phyloP scores from a whole-genome alignment of 2,888 invertebrate species.

The Lycaena phlaeas region DNA sequence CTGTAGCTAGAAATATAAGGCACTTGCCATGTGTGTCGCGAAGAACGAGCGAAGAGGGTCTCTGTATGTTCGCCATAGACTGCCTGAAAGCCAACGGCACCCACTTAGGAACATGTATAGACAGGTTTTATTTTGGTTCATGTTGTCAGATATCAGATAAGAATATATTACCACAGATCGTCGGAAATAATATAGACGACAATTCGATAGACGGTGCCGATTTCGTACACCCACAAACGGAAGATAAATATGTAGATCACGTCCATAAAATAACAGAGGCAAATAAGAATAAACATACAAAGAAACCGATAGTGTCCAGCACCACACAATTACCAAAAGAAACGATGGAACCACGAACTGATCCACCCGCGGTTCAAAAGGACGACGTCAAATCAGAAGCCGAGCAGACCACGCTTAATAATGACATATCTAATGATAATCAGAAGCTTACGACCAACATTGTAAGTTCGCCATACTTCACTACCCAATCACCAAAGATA shows the following conservation, averaged over 20 bases:
- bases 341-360: neutral
- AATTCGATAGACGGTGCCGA: constrained; percentile 69
- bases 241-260: constrained; percentile 37
- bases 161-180: constrained; percentile 62
- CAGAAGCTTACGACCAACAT: constrained; percentile 33
- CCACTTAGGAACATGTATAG: constrained; percentile 93
- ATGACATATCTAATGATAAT: constrained; percentile 38
- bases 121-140: constrained; percentile 94
- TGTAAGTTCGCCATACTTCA: constrained; percentile 30
- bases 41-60: constrained; percentile 83
- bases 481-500: constrained; percentile 30
- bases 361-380: constrained; percentile 11
- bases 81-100: constrained; percentile 93
- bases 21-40: constrained; percentile 90
- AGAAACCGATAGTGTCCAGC: too few species aligned
- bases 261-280: constrained; percentile 29
- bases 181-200: constrained; percentile 76
- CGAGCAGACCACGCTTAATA: constrained; percentile 33
- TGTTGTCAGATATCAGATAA: constrained; percentile 85
- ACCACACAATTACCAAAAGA: neutral
- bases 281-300: constrained; percentile 23
- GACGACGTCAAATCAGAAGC: constrained; percentile 48
- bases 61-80: constrained; percentile 96
- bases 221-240: constrained; percentile 58
- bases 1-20: constrained; percentile 88